Conservation (phyloP, 2,113 vertebrate species). For the Oreotragus oreotragus region DNA sequence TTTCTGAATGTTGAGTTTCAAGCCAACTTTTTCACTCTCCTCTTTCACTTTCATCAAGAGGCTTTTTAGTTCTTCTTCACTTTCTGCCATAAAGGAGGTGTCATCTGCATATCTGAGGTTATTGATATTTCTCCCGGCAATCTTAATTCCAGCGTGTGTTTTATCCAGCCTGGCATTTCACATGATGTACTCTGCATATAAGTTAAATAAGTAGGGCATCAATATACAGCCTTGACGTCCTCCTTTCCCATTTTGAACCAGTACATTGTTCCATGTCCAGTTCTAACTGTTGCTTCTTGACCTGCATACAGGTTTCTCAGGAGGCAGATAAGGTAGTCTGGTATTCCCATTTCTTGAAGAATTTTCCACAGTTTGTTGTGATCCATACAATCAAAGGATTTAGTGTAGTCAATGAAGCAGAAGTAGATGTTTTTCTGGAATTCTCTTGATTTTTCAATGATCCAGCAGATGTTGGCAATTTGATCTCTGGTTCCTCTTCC, state of each 20-base stretch:
- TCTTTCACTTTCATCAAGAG: background rate
- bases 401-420: background rate
- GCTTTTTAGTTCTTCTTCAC: background rate
- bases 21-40: background rate
- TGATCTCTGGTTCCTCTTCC: background rate
- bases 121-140: rapidly evolving
- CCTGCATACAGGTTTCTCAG: background rate
- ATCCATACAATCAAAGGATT: background rate
- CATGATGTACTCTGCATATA: background rate
- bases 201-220: background rate
- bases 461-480: background rate
- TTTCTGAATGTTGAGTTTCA: background rate
- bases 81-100: background rate
- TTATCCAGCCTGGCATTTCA: background rate
- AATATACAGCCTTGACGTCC: background rate
- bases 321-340: background rate
- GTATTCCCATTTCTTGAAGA: background rate
- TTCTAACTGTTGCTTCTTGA: background rate
- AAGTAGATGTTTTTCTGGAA: background rate
- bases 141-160: background rate
- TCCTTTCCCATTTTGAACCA: background rate
- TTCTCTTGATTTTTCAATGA: background rate
- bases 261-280: background rate
- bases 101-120: background rate
- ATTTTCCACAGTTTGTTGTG: background rate